Base-by-base conservation (phyloP, 2,113 vertebrate genomes). In the Tachysurus fulvidraco region DNA sequence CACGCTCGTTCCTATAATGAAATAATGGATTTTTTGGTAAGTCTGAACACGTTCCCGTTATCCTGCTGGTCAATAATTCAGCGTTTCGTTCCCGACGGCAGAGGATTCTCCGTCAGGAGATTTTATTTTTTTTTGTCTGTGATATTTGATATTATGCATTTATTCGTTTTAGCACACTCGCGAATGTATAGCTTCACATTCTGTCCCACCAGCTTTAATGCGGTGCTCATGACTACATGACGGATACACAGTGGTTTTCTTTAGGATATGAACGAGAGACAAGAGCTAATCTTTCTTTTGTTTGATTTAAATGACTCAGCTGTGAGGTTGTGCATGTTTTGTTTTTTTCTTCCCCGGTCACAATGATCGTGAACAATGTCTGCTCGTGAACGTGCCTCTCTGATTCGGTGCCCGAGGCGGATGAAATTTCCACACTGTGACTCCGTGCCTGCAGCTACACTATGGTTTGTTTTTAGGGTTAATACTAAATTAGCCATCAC, bases 341-440 rank as follows among this genome's bases (percentile, higher is more conserved):
- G n/a, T n/a, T n/a, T n/a, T n/a, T n/a, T n/a, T n/a, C n/a, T n/a
- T n/a, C n/a, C n/a, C n/a, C n/a, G n/a, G 83, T 91, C 82, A 91
- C 80, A 90, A 86, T 92, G 89, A 67, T 79, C 76, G 86, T 84
- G 59, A 76, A 4, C 59, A 55, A 85, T 87, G 78, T 77, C 85
- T 86, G 82, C 69, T 85, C 59, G 81, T 69, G 14, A 83, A 86
- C 77, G 73, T 77, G 64, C 73, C 82, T n/a, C 62, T 73, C 86
- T 89, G 90, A 92, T 93, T 94, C 91, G 90, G 65, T 87, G 90
- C 92, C 85, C 78, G 12, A 5, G 88, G 92, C 81, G 1, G 84
- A 64, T 62, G 86, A 88, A 89, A 83, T 89, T 83, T 44, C 28
- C 80, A 30, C 55, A 91, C 90, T 90, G n/a, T 0, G 88, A 89